A percentile compares a stretch with the other conserved stretches of the same genome.
These are phyloP conservation scores for Conus canariensis DNA, from an alignment of 2,888 invertebrate genomes.

Conservation along the genomic window DNA sequence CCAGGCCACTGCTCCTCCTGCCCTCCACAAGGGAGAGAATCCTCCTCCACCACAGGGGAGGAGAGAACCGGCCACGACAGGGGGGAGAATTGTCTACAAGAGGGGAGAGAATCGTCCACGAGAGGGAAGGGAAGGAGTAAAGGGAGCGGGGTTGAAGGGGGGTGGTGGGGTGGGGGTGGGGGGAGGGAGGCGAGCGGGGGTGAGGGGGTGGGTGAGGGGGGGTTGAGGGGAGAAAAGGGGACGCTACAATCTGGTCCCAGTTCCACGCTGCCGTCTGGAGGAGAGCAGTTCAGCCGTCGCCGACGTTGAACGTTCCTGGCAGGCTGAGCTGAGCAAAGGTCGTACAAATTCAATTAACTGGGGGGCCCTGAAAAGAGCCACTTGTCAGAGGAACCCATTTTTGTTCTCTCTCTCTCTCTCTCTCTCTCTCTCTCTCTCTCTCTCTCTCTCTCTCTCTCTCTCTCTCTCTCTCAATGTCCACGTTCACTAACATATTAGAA, in stretches of 20 bases:
- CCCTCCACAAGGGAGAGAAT: neutral
- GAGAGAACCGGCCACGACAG: neutral
- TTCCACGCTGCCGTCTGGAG: conserved; percentile 35
- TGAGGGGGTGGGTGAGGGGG: too few relatives aligned
- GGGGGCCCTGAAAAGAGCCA: neutral
- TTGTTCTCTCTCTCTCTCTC: too few relatives aligned
- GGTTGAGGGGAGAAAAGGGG: neutral
- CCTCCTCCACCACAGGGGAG: neutral
- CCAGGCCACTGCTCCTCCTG: conserved; percentile 16
- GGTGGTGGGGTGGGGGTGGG: neutral
- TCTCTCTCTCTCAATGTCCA: neutral
- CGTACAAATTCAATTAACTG: conserved; percentile 21
- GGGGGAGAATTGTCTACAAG: neutral
- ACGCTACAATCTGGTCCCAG: conserved; percentile 28
- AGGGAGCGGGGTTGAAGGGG: too few relatives aligned
- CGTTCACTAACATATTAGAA: neutral
- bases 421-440: too few relatives aligned
- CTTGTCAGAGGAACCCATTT: neutral
- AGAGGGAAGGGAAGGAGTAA: neutral
- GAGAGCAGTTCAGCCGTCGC: neutral
- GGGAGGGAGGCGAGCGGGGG: neutral
- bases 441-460: too few relatives aligned
- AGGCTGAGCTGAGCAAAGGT: conserved; percentile 17
- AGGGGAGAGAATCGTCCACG: too few relatives aligned
- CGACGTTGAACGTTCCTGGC: neutral